These are phyloP conservation scores for Andrena bucephala DNA, from an alignment of 2,888 invertebrate species.

Conservation along the genomic window DNA sequence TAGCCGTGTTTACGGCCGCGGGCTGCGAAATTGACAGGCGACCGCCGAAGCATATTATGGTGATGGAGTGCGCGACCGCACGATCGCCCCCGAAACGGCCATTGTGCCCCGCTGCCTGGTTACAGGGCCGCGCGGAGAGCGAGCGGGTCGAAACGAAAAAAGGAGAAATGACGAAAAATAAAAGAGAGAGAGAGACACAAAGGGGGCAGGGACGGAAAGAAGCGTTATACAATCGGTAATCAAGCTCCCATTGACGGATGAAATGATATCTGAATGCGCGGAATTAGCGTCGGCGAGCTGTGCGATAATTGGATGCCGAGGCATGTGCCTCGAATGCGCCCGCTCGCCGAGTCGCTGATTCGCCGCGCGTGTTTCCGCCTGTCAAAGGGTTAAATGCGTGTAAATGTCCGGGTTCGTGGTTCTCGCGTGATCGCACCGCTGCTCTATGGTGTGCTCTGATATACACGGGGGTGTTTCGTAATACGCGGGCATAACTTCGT, in stretches of 20 bases:
- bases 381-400: conserved; percentile 81
- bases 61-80: conserved; percentile 67
- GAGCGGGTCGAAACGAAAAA: conserved; percentile 12
- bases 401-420: conserved; percentile 76
- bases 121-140: background rate
- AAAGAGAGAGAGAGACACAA: background rate
- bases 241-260: conserved; percentile 78
- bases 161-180: background rate
- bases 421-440: conserved; percentile 71
- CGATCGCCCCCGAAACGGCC: conserved; percentile 60
- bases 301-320: conserved; percentile 77
- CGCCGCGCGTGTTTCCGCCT: conserved; percentile 74
- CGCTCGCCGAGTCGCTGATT: conserved; percentile 68
- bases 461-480: conserved; percentile 26
- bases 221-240: conserved; percentile 78
- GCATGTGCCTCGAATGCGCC: conserved; percentile 71
- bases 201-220: conserved; percentile 52
- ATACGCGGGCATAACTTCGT: too few relatives aligned
- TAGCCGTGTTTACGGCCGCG: conserved; percentile 65
- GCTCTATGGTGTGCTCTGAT: conserved; percentile 55
- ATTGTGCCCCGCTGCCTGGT: conserved; percentile 44
- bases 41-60: conserved; percentile 70
- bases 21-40: conserved; percentile 71
- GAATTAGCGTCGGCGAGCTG: conserved; percentile 79
- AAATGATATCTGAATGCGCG: conserved; percentile 79